Conservation (phyloP, 2,797 vertebrate genomes). For the Cirrhinus mrigala region DNA sequence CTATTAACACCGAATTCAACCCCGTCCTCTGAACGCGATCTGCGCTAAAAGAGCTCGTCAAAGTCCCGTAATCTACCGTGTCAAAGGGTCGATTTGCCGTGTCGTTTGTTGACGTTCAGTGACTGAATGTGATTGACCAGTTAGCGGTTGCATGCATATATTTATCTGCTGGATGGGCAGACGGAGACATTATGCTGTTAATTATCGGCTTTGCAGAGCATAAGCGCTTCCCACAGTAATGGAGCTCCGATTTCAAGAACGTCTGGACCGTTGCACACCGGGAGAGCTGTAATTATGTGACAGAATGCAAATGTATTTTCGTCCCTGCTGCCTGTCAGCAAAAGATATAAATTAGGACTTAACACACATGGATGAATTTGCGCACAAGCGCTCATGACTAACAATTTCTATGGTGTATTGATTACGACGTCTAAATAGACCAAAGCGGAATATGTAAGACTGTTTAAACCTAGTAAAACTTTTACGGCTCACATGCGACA, state of each 20-base stretch:
- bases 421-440: neutral
- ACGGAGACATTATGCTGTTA: constrained; percentile 36
- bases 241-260: constrained; percentile 17
- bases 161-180: constrained; percentile 38
- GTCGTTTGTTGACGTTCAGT: constrained; percentile 13
- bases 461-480: neutral
- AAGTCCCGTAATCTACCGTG: neutral
- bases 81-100: constrained; percentile 4
- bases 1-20: constrained; percentile 22
- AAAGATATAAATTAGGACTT: constrained; percentile 2
- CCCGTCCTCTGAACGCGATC: neutral
- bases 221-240: constrained; percentile 14
- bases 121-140: constrained; percentile 20
- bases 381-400: neutral
- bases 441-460: neutral
- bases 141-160: constrained; percentile 26
- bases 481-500: neutral
- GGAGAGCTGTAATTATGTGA: constrained; percentile 41
- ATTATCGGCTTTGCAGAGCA: constrained; percentile 43
- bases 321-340: neutral
- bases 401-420: constrained; percentile 10
- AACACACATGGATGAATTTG: neutral
- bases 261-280: neutral
- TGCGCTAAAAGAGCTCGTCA: neutral
- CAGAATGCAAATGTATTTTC: constrained; percentile 34